Percentiles rank a stretch among this genome's conserved stretches.
These are phyloP conservation scores for Calidris pygmaea DNA, from an alignment of 2,113 vertebrate species.

Conservation along the genomic window DNA sequence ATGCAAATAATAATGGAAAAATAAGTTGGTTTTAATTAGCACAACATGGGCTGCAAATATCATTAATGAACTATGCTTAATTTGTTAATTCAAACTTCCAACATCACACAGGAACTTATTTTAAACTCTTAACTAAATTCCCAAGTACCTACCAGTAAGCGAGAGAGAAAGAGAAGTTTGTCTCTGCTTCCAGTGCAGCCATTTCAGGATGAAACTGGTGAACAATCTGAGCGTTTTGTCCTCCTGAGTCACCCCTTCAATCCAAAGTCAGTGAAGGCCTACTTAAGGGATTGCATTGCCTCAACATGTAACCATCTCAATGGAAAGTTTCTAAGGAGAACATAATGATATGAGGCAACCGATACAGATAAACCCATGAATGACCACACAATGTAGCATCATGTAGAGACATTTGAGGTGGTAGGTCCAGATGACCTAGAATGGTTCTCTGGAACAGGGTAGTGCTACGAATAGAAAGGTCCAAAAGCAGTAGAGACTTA, in stretches of 20 bases:
- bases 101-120: background rate
- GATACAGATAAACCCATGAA: background rate
- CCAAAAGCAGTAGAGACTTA: background rate
- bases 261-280: background rate
- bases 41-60: background rate
- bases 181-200: background rate
- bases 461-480: background rate
- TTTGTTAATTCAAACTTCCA: background rate
- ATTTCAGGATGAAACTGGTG: background rate
- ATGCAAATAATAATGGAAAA: conserved; percentile 24
- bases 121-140: background rate
- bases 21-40: background rate
- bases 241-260: background rate
- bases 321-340: background rate
- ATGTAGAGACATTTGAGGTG: background rate
- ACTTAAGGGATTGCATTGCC: background rate
- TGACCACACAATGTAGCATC: background rate
- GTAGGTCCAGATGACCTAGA: background rate
- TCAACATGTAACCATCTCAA: background rate
- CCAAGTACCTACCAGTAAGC: background rate
- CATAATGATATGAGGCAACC: background rate
- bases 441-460: background rate
- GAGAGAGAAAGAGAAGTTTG: background rate
- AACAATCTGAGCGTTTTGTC: background rate
- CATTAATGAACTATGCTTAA: background rate